phyloP scores from a whole-genome alignment of 2,797 vertebrate species.

The Myotis pilosus region DNA sequence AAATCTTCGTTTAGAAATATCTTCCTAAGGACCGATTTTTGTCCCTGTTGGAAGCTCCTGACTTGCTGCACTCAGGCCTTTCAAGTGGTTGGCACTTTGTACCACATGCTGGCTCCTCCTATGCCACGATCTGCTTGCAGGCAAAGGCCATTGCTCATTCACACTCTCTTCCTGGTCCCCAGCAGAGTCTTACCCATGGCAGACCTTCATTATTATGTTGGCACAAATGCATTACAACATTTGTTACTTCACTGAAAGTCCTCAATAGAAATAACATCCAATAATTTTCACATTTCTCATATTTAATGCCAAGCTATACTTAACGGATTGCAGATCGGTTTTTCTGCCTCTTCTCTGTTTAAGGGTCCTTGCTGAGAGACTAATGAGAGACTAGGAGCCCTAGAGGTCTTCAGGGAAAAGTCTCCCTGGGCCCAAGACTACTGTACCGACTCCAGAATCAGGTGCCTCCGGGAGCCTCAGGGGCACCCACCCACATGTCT shows the following conservation, averaged over 20 bases:
- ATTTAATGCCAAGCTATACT: not conserved
- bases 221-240: not conserved
- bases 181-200: not conserved
- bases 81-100: not conserved
- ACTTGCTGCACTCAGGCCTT: not conserved
- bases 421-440: no score
- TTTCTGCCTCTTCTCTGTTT: not conserved
- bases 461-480: not conserved
- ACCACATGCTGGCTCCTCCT: not conserved
- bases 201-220: not conserved
- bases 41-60: not conserved
- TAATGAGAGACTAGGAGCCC: not conserved
- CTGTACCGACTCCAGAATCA: not conserved
- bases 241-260: not conserved
- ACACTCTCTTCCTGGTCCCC: not conserved
- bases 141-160: not conserved
- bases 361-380: not conserved
- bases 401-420: not conserved
- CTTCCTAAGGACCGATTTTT: not conserved
- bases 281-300: not conserved
- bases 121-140: not conserved
- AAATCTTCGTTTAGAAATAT: not conserved
- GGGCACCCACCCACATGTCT: fast-evolving
- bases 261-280: not conserved
- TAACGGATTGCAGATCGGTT: not conserved